Conservation (phyloP, 1,140 invertebrate genomes). For the Ceratina japonica region DNA sequence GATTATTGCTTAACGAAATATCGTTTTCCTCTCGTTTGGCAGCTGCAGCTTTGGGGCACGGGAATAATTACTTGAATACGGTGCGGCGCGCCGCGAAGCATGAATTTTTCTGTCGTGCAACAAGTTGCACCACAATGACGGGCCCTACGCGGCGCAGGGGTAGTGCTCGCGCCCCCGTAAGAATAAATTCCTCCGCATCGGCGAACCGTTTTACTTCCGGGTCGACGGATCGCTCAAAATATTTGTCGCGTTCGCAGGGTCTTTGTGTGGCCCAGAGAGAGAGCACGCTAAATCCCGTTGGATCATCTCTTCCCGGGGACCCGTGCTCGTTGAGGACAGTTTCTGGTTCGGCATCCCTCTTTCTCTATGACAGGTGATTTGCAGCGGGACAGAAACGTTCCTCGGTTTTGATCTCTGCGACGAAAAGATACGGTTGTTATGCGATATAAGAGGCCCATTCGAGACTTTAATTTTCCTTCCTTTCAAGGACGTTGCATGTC, state of each 20-base stretch:
- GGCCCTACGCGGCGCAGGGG: constrained; percentile 36
- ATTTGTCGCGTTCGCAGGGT: constrained; percentile 72
- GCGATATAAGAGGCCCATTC: background rate
- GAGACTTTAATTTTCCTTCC: background rate
- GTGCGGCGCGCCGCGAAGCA: constrained; percentile 65
- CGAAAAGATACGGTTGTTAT: background rate
- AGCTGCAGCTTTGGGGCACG: constrained; percentile 61
- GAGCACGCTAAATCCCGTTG: constrained; percentile 47
- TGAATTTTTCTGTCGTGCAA: constrained; percentile 73
- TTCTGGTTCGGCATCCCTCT: constrained; percentile 17
- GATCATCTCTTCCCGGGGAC: constrained; percentile 44
- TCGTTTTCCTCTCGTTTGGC: constrained; percentile 44
- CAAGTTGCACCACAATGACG: constrained; percentile 69
- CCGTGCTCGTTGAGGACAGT: constrained; percentile 23
- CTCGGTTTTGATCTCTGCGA: background rate
- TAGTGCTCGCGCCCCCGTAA: constrained; percentile 30
- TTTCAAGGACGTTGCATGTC: background rate
- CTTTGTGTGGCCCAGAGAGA: constrained; percentile 31
- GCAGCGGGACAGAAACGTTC: background rate
- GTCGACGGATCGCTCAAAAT: constrained; percentile 74
- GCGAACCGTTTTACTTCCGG: constrained; percentile 76
- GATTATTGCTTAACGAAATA: constrained; percentile 51
- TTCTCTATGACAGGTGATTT: background rate
- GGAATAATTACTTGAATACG: constrained; percentile 52
- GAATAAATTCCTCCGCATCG: constrained; percentile 35